Conservation (phyloP, 2,888 invertebrate genomes). For the Schizotus pectinicornis region DNA sequence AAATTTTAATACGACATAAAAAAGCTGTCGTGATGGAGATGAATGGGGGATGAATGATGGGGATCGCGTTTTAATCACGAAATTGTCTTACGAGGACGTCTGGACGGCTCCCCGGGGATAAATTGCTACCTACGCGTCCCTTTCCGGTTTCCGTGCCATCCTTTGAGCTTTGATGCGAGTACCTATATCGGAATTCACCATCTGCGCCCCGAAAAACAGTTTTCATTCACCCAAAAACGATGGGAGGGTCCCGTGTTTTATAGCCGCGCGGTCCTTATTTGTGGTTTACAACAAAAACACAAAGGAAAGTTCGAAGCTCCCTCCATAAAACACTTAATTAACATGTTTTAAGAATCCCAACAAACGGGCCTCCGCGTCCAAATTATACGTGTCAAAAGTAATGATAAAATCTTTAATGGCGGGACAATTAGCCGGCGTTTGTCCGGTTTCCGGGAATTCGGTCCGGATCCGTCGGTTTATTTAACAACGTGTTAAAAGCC, state of each 20-base stretch:
- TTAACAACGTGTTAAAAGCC: constrained; percentile 31
- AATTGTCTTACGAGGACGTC: constrained; percentile 14
- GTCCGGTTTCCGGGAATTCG: constrained; percentile 9
- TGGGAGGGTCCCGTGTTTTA: constrained; percentile 11
- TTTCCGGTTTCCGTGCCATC: constrained; percentile 28
- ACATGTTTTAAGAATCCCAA: constrained; percentile 22
- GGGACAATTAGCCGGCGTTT: constrained; percentile 27
- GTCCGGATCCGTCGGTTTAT: too few species aligned
- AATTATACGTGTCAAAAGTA: constrained; percentile 33
- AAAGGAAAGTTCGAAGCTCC: constrained; percentile 14
- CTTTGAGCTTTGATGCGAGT: not conserved
- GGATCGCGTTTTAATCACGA: constrained; percentile 11
- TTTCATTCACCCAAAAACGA: not conserved
- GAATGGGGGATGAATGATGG: constrained; percentile 15
- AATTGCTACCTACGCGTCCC: constrained; percentile 44
- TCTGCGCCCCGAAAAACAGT: constrained; percentile 4
- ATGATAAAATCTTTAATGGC: constrained; percentile 37
- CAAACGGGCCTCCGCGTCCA: constrained; percentile 16
- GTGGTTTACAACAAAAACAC: constrained; percentile 23
- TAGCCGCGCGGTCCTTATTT: constrained; percentile 10
- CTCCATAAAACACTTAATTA: constrained; percentile 23
- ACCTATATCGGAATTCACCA: constrained; percentile 23
- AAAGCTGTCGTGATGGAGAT: constrained; percentile 6
- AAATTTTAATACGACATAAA: constrained; percentile 1
- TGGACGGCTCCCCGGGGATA: constrained; percentile 44